Conservation (phyloP, 2,888 invertebrate species). For the Oeneis ivallda region DNA sequence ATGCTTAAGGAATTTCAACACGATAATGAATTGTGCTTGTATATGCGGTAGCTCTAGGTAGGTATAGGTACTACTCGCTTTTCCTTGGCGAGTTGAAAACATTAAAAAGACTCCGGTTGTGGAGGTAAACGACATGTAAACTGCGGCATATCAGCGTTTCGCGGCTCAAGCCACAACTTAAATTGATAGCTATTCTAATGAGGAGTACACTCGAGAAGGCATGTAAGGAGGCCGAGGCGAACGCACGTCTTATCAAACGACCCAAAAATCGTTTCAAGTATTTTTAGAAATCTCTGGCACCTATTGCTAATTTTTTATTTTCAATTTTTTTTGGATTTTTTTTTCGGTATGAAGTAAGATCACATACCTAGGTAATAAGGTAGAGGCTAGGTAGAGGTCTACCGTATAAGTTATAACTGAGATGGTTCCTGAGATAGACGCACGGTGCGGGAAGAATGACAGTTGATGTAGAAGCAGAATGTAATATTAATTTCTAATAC, state of each 20-base stretch:
- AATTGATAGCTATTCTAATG: slow-evolving; percentile 81
- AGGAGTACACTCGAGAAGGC: slow-evolving; percentile 58
- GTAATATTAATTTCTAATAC: no score
- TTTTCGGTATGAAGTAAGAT: no score
- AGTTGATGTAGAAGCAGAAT: neutral
- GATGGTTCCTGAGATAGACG: no score
- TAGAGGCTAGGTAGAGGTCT: no score
- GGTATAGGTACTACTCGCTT: slow-evolving; percentile 47
- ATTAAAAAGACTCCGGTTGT: slow-evolving; percentile 51
- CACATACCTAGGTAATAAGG: no score
- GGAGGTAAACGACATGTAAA: slow-evolving; percentile 79
- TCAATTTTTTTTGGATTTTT: neutral
- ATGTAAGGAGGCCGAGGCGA: slow-evolving; percentile 76
- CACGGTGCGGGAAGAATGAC: no score
- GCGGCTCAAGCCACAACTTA: slow-evolving; percentile 76
- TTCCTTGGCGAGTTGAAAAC: slow-evolving; percentile 61
- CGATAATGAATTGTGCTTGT: slow-evolving; percentile 49
- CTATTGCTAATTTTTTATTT: neutral
- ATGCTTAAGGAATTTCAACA: slow-evolving; percentile 62
- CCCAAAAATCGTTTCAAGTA: slow-evolving; percentile 34
- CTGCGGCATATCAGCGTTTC: slow-evolving; percentile 66
- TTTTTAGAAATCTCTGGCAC: slow-evolving; percentile 27
- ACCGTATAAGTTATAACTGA: no score
- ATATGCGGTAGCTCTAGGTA: slow-evolving; percentile 1
- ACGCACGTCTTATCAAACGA: slow-evolving; percentile 42